Conservation (phyloP, 2,888 invertebrate species). For the Dynastes grantii region DNA sequence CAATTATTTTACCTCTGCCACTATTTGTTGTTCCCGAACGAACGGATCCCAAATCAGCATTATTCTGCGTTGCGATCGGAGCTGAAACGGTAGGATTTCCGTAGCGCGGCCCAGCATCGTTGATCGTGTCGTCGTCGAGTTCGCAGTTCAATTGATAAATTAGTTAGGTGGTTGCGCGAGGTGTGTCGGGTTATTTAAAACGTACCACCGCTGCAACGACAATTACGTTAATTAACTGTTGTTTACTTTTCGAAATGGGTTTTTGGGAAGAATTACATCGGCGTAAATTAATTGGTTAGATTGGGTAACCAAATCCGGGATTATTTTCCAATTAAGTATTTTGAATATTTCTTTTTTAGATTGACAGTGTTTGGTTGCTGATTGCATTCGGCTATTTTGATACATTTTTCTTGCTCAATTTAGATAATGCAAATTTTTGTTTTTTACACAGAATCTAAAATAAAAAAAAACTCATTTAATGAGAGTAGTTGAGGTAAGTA, state of each 20-base stretch:
- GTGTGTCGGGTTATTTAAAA: constrained; percentile 9
- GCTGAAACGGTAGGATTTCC: neutral
- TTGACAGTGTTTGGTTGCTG: too few species aligned
- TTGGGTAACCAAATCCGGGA: neutral
- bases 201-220: neutral
- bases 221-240: constrained; percentile 31
- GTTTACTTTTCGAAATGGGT: constrained; percentile 9
- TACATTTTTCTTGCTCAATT: too few species aligned
- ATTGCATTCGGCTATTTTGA: too few species aligned
- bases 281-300: neutral
- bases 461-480: too few species aligned
- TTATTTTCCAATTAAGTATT: neutral
- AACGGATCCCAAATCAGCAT: neutral
- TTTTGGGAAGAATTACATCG: constrained; percentile 3
- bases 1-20: neutral
- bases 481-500: too few species aligned
- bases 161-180: neutral
- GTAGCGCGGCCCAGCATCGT: neutral
- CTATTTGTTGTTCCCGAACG: neutral
- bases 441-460: too few species aligned
- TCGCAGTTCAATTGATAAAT: constrained; percentile 8
- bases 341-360: too few species aligned
- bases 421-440: too few species aligned
- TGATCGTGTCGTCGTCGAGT: too few species aligned
- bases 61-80: neutral